A percentile compares a stretch with the other conserved stretches of the same genome.
Evolutionary conservation across 1,140 invertebrate genomes (phyloP).

Genomic region (Glomeris maerens): DNA sequence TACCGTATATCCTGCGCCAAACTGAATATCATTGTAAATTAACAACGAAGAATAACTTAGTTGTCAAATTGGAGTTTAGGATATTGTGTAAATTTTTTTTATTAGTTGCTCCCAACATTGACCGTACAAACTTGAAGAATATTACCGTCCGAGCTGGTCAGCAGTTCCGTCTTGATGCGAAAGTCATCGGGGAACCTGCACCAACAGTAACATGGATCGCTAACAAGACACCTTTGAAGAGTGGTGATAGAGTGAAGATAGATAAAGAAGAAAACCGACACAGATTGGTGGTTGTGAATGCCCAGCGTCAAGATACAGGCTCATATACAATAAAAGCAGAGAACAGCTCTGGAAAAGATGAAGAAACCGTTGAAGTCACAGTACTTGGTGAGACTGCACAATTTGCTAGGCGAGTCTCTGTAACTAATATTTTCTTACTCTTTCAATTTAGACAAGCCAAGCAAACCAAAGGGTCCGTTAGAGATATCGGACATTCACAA

Average conservation of each 20-base stretch:
- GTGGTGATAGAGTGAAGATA: conserved; percentile 51
- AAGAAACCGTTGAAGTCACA: conserved; percentile 71
- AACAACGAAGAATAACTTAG: too few species aligned
- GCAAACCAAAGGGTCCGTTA: conserved; percentile 78
- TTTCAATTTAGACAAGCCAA: conserved; percentile 51
- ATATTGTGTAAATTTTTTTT: conserved; percentile 13
- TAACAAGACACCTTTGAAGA: conserved; percentile 57
- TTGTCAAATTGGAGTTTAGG: too few species aligned
- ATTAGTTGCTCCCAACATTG: conserved; percentile 75
- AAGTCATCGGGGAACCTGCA: conserved; percentile 76
- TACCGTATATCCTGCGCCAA: too few species aligned
- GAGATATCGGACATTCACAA: conserved; percentile 81
- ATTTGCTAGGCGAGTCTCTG: too few species aligned
- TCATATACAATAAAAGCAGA: conserved; percentile 74
- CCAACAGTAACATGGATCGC: conserved; percentile 70
- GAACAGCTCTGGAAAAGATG: conserved; percentile 79
- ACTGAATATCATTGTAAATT: too few species aligned
- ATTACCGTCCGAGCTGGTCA: conserved; percentile 75
- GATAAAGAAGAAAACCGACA: conserved; percentile 74
- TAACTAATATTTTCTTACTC: background rate
- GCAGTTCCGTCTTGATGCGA: conserved; percentile 67
- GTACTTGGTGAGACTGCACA: conserved; percentile 57
- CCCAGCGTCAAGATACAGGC: conserved; percentile 66
- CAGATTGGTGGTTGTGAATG: conserved; percentile 57
- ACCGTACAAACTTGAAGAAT: conserved; percentile 72